Percentiles rank a stretch among this genome's conserved stretches.
These are phyloP conservation scores for Brachymystax lenok DNA, from an alignment of 2,797 vertebrate species.

Conservation along the genomic window DNA sequence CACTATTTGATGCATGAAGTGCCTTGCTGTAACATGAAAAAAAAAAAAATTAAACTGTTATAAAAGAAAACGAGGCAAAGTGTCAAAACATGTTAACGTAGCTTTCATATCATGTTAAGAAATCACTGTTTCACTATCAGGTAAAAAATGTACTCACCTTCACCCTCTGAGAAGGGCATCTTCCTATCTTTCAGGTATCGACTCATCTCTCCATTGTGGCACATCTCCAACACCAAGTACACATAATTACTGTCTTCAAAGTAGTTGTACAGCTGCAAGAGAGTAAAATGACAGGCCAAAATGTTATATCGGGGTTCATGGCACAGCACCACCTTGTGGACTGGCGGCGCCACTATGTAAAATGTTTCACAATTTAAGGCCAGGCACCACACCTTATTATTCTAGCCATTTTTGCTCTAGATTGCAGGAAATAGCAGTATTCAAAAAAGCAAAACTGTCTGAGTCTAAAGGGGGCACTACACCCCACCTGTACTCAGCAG, in stretches of 20 bases:
- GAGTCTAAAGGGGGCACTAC: too few relatives aligned
- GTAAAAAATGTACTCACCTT: conserved; percentile 77
- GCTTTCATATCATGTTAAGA: not conserved
- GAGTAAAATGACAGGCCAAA: conserved; percentile 14
- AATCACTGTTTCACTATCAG: not conserved
- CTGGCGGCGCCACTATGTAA: too few relatives aligned
- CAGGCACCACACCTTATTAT: too few relatives aligned
- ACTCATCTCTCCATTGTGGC: conserved; percentile 97
- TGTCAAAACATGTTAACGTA: not conserved
- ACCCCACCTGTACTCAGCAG: too few relatives aligned
- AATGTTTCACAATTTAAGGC: too few relatives aligned
- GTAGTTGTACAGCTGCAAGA: conserved; percentile 91
- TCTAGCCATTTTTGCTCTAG: too few relatives aligned
- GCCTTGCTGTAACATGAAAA: conserved; percentile 77
- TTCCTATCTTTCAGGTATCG: conserved; percentile 90
- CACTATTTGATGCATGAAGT: conserved; percentile 96
- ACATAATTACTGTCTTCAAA: conserved; percentile 99
- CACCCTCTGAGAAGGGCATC: conserved; percentile 88
- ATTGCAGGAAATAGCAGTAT: too few relatives aligned
- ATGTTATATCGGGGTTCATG: not conserved
- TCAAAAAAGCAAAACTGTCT: too few relatives aligned
- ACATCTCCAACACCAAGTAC: conserved; percentile 97
- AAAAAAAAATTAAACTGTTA: not conserved
- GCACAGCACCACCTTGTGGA: too few relatives aligned
- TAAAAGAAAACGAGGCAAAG: not conserved